Evolutionary conservation across 2,888 invertebrate genomes (phyloP).

Genomic region (Eudemis profundana): DNA sequence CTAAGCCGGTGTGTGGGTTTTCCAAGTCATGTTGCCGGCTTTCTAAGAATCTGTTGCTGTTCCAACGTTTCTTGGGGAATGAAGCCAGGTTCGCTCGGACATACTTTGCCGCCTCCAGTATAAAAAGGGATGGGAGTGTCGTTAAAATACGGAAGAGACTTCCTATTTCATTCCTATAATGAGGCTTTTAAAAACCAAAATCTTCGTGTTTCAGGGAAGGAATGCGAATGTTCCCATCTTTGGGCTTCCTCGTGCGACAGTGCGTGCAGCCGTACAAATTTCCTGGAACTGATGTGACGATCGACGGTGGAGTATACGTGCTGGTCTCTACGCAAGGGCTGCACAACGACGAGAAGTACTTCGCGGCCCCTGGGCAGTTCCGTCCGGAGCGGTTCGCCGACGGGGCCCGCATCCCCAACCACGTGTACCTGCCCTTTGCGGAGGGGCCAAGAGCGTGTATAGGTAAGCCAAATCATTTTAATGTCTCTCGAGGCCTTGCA

Average conservation of each 20-base stretch:
- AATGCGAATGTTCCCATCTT: slow-evolving; percentile 41
- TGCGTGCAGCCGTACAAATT: slow-evolving; percentile 41
- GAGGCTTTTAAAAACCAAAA: no score
- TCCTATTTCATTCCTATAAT: no score
- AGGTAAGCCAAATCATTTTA: slow-evolving; percentile 20
- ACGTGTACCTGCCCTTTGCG: slow-evolving; percentile 46
- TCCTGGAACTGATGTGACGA: slow-evolving; percentile 40
- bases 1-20: no score
- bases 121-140: no score
- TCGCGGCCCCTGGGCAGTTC: slow-evolving; percentile 50
- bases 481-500: no score
- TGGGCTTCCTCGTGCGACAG: slow-evolving; percentile 34
- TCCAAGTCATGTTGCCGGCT: no score
- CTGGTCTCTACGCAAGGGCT: slow-evolving; percentile 41
- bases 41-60: no score
- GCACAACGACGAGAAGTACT: slow-evolving; percentile 49
- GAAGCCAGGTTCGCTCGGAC: no score
- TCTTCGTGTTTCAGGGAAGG: slow-evolving; percentile 28
- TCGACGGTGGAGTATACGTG: slow-evolving; percentile 36
- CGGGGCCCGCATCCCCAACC: slow-evolving; percentile 15
- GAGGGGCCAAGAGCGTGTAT: slow-evolving; percentile 46
- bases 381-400: slow-evolving; percentile 51
- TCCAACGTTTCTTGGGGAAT: no score
- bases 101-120: no score
- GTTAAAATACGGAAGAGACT: no score